phyloP scores from a whole-genome alignment of 1,140 invertebrate species.

The Bombus polaris region DNA sequence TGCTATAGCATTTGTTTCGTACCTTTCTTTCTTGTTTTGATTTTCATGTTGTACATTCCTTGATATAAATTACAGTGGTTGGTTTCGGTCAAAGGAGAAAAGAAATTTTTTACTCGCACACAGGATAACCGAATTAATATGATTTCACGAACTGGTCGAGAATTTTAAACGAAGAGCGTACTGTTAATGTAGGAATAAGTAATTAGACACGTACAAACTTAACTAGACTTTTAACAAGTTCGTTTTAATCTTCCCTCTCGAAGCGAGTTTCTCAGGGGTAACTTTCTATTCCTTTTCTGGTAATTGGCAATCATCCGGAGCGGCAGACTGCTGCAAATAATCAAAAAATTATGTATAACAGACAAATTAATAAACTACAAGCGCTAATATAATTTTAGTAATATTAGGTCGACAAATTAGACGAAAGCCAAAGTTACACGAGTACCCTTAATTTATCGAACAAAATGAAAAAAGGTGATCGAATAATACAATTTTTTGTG shows the following conservation, averaged over 20 bases:
- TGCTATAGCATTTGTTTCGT: neutral
- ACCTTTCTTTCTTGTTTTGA: neutral
- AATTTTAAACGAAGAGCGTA: constrained; percentile 7
- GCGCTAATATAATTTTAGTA: no score
- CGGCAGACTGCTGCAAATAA: neutral
- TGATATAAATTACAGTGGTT: no score
- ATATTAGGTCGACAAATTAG: neutral
- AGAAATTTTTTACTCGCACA: neutral
- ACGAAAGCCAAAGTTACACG: neutral
- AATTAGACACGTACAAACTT: constrained; percentile 40
- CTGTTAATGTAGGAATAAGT: constrained; percentile 36
- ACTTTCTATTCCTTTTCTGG: neutral
- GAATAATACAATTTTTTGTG: no score
- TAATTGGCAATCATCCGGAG: neutral
- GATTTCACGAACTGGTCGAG: neutral
- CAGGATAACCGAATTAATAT: constrained; percentile 13
- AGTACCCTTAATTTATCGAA: no score
- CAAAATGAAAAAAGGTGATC: no score
- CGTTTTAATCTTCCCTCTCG: constrained; percentile 20
- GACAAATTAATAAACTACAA: neutral
- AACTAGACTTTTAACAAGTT: constrained; percentile 39
- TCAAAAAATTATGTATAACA: neutral
- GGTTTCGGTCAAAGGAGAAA: neutral
- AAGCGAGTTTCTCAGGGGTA: neutral
- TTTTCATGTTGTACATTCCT: neutral